Percentiles rank a stretch among this genome's conserved stretches.
phyloP scores from a whole-genome alignment of 2,797 vertebrate genomes.

The Streptopelia turtur region DNA sequence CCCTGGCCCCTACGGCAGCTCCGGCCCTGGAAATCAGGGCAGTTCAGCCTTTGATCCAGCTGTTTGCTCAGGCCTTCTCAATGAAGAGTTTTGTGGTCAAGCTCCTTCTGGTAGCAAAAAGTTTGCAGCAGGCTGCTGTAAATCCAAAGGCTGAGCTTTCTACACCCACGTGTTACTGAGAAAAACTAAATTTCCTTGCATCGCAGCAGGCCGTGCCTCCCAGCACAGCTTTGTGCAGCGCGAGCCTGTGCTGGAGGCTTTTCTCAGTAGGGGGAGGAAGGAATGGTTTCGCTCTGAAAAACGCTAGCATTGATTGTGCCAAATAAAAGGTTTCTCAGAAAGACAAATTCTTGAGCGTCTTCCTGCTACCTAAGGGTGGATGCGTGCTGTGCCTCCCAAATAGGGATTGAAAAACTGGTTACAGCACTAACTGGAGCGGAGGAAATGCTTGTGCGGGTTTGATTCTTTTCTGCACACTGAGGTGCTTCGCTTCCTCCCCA shows the following conservation, averaged over 20 bases:
- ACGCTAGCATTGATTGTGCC: neutral
- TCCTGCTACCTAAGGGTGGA: constrained; percentile 45
- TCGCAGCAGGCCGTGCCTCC: neutral
- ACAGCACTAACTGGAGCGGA: neutral
- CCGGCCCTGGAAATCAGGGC: neutral
- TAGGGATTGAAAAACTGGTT: neutral
- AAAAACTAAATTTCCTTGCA: neutral
- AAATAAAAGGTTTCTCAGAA: constrained; percentile 70
- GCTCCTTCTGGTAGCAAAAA: neutral
- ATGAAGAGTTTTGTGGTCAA: neutral
- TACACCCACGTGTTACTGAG: neutral
- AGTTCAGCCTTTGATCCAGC: neutral
- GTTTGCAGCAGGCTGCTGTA: neutral
- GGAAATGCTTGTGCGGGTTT: neutral
- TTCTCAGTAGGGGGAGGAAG: constrained; percentile 49
- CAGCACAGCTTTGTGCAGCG: neutral
- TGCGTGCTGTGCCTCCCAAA: constrained; percentile 27
- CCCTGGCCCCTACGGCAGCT: neutral
- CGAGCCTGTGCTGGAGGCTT: neutral
- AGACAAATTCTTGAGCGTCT: constrained; percentile 31
- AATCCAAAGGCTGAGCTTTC: neutral
- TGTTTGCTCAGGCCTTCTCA: neutral
- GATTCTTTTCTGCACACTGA: neutral
- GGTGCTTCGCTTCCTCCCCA: neutral
- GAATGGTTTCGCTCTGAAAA: neutral